phyloP scores from a whole-genome alignment of 2,113 vertebrate species.

The Tursiops truncatus region DNA sequence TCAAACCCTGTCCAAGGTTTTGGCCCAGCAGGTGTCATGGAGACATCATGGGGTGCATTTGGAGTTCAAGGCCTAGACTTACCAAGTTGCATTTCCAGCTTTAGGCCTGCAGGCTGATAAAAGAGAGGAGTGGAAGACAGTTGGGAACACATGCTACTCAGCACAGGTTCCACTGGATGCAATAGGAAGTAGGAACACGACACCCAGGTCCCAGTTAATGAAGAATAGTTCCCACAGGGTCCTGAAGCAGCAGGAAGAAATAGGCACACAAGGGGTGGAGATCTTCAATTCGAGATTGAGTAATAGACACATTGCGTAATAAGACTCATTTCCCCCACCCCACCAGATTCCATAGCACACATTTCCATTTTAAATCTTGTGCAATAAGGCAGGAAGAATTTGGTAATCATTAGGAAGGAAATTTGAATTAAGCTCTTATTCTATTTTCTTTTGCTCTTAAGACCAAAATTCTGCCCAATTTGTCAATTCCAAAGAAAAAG shows the following conservation, averaged over 20 bases:
- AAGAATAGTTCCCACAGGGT: neutral
- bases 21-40: neutral
- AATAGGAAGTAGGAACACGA: neutral
- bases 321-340: neutral
- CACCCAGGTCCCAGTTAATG: too few species aligned
- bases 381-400: conserved; percentile 16
- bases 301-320: neutral
- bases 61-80: neutral
- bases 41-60: neutral
- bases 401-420: conserved; percentile 60
- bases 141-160: neutral
- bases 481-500: conserved; percentile 54
- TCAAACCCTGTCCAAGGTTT: neutral
- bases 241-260: too few species aligned
- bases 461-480: conserved; percentile 45
- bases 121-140: neutral
- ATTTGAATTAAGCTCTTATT: conserved; percentile 55
- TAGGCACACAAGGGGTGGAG: neutral
- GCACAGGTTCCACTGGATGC: neutral
- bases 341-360: neutral
- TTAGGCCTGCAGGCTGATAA: neutral
- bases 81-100: neutral
- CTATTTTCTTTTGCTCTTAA: conserved; percentile 52
- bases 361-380: neutral
- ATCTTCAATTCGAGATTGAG: neutral